Evolutionary conservation across 2,888 invertebrate species (phyloP), one percentile per base, ranked within the genome.

Genomic region (Ernsta delagoae): DNA sequence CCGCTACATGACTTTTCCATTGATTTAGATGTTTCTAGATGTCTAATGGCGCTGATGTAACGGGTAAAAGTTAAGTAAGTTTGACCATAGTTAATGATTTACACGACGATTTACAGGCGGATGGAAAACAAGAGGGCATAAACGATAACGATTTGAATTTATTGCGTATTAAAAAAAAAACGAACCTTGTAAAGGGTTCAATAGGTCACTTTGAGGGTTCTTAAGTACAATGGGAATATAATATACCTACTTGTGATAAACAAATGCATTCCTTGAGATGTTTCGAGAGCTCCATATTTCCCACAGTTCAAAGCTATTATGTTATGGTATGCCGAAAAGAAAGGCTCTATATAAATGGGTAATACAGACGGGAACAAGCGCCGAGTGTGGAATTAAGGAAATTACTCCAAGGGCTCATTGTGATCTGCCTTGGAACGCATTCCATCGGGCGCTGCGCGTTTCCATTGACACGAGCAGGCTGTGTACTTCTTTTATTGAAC

Each of bases 331-430:
- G 68, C 59, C 63, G 62, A 70, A 59, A 67, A 70, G 61, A 53
- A 36, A 65, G 48, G 54, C 54, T 59, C 39, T 65, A 59, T 70
- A 54, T 67, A 24, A 61, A 64, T 54, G 61, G 54, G 56, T 12
- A 62, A 68, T 57, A 62, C 36, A 68, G 67, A 16, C 67, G 59
- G 66, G 66, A 70, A 71, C 71, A 41, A 69, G 69, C 64, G 65
- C 60, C 70, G 75, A 73, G 76, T 73, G 75, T 77, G 77, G 81
- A 82, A 86, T 86, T 84, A 86, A 83, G 79, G 81, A 80, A 85
- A 86, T 86, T 85, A 83, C 82, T 71, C 75, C 75, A 78, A 79
- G 74, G 75, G 70, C 78, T 77, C 77, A 75, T 77, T 78, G 78
- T 80, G 79, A 83, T 81, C 77, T 75, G 74, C 43, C 65, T 75